Conservation (phyloP, 2,797 vertebrate genomes). For the Halcyon chelicuti region DNA sequence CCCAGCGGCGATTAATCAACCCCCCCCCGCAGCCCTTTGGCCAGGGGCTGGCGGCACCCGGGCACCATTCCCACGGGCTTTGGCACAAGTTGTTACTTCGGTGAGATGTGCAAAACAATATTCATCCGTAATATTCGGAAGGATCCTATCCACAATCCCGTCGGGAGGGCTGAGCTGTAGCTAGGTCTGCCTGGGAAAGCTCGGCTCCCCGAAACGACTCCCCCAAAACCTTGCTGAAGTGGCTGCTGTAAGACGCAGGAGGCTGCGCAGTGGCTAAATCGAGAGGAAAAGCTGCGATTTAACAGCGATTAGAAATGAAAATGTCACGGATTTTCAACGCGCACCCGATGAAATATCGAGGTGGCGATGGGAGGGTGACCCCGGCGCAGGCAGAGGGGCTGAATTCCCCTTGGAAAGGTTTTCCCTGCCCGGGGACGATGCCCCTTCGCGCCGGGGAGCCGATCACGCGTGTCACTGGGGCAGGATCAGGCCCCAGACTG, state of each 20-base stretch:
- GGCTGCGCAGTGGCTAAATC: background rate
- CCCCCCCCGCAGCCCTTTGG: background rate
- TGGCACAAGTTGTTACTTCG: background rate
- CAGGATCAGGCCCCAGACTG: background rate
- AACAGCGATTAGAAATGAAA: background rate
- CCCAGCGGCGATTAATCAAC: slow-evolving; percentile 46
- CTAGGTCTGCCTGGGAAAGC: background rate
- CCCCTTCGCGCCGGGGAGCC: background rate
- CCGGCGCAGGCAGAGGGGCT: background rate
- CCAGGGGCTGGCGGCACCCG: background rate
- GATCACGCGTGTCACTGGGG: background rate
- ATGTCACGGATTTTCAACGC: background rate
- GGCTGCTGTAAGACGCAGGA: background rate
- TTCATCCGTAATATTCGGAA: slow-evolving; percentile 12
- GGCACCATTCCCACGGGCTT: slow-evolving; percentile 15
- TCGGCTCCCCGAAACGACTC: background rate
- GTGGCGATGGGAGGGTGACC: background rate
- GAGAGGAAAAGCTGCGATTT: background rate
- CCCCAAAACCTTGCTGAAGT: background rate
- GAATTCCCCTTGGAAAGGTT: background rate
- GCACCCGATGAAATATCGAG: background rate
- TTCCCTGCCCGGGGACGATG: too few species aligned
- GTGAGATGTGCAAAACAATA: slow-evolving; percentile 49
- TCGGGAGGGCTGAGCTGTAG: background rate
- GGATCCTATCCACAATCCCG: background rate